Evolutionary conservation across 1,140 invertebrate genomes (phyloP), one percentile per base, ranked within the genome.

Genomic region (Neodiprion fabricii): DNA sequence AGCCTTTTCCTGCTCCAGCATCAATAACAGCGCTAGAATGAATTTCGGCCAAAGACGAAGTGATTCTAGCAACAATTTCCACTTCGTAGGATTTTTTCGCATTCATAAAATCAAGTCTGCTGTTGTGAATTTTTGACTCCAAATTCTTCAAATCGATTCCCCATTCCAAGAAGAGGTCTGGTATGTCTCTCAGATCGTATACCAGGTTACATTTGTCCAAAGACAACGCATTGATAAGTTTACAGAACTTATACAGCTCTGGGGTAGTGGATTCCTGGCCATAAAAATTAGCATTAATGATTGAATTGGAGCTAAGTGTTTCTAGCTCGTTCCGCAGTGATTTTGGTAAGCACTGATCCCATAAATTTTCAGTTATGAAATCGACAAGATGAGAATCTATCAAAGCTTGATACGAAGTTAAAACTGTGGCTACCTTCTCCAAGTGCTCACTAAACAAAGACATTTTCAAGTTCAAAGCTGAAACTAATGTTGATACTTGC

Each of bases 41-140:
- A 17, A 70, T 17, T 48, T 79, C 49, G 70, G 81, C 76, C 74
- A 85, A 79, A 75, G 82, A 76, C 14, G 75, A 77, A 61, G 89
- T 75, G 11, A 87, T 72, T 76, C 79, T 82, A 10, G 90, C 77
- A 81, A 93, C 89, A 23, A 88, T 80, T 80, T 91, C 88, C 48
- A 97, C 95, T 89, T 97, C 96, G 84, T 97, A 94, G 72, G 90
- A 91, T 81, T 97, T 97, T 84, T 97, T 97, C 40, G 89, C 84
- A 11, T 90, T 93, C 94, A 95, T 96, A 82, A 95, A 95, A 77
- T 91, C 90, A 40, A 48, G 61, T 11, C 17, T 76, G 67, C 10
- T 76, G 67, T 70, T 72, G 68, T 72, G 48, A 69, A 71, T 50
- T 47, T 74, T 69, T 70, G 7, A 17, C 71, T 67, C 3, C 7